phyloP scores from a whole-genome alignment of 2,113 vertebrate species.

The Nettapus auritus region DNA sequence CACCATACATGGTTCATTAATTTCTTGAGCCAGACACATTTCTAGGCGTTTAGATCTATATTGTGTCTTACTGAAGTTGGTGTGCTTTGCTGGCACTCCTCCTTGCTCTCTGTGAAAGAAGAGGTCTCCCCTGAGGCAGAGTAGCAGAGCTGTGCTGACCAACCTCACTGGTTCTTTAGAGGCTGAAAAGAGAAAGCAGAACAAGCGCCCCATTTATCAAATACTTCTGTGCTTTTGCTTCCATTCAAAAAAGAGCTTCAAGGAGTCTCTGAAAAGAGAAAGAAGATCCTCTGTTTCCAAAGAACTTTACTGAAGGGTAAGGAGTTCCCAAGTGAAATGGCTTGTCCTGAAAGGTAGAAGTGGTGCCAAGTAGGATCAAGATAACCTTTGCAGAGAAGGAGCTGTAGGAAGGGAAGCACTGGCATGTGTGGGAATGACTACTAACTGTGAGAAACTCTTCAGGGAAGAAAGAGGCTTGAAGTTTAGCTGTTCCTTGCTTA shows the following conservation, averaged over 20 bases:
- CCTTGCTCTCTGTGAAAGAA: neutral
- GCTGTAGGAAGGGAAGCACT: neutral
- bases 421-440: neutral
- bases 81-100: neutral
- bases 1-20: neutral
- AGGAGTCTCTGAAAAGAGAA: neutral
- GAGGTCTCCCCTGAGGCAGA: neutral
- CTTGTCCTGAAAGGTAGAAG: neutral
- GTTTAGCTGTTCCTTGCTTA: neutral
- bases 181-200: neutral
- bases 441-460: neutral
- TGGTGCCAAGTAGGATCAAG: neutral
- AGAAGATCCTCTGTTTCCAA: neutral
- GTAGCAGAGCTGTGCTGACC: neutral
- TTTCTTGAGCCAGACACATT: neutral
- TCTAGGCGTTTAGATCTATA: neutral
- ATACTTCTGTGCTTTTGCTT: neutral
- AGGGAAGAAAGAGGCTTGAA: neutral
- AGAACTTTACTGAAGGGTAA: neutral
- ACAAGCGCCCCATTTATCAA: neutral
- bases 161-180: neutral
- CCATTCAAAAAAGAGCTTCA: neutral
- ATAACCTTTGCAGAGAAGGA: neutral
- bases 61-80: neutral
- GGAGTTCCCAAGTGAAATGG: neutral